Evolutionary conservation across 2,888 invertebrate genomes (phyloP), one percentile per base, ranked within the genome.

Genomic region (Nomada hirtipes): DNA sequence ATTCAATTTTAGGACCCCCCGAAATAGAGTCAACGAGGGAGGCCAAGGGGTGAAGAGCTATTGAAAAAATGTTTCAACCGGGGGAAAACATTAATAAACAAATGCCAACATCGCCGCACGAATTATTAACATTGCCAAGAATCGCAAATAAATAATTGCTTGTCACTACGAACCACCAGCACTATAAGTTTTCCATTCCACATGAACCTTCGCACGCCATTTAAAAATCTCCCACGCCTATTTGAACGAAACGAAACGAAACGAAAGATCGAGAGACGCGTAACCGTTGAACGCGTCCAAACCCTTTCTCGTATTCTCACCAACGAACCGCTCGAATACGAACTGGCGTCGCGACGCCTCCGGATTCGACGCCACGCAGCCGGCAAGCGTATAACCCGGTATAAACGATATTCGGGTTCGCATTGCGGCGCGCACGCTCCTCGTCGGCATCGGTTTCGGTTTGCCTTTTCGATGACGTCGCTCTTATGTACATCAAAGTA

Each of bases 311-410:
- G 72, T 69, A 53, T 44, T 70, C 77, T 61, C 77, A 64, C 60
- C 69, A 57, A 76, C 69, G 44, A 78, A 84, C 75, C 63, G 60
- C 68, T 72, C 77, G 76, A 72, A 78, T 65, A 63, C 70, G 61
- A 53, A 87, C 79, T 86, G 79, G 75, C 83, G 80, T 67, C 80
- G 76, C 81, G 76, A 55, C 76, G 74, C 76, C 59, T 60, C 64
- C 47, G 55, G 75, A 59, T 68, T 71, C 71, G 75, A 78, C 78
- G 73, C 80, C 67, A 80, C 82, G 82, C 57, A 80, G 64, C 82
- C 79, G 85, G 68, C 59, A 65, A 52, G 63, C 73, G 76, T 86
- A 83, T 85, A 85, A 86, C 84, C 82, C 75, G 79, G 83, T 83
- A 79, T 74, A 65, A 82, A 76, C 79, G 77, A 77, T 78, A 59